These are phyloP conservation scores for Acanthornis magna DNA, from an alignment of 2,797 vertebrate species.

Conservation along the genomic window DNA sequence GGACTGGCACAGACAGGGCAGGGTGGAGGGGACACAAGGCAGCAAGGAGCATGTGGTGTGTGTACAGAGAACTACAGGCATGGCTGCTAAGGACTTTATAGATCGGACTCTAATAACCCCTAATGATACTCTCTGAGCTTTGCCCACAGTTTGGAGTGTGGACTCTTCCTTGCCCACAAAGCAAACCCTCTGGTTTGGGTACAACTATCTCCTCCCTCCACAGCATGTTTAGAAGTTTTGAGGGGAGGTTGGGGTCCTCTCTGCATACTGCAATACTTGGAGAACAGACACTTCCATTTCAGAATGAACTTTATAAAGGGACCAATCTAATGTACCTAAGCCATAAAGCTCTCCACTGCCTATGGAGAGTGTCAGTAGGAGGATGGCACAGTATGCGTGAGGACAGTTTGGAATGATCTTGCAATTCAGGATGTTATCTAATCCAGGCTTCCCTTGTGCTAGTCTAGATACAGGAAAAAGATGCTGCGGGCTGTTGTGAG, in stretches of 20 bases:
- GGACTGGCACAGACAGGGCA: neutral
- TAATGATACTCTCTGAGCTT: neutral
- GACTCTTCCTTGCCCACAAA: neutral
- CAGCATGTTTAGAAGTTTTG: neutral
- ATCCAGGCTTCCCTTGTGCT: neutral
- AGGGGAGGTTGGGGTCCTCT: neutral
- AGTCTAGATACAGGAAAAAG: neutral
- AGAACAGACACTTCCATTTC: neutral
- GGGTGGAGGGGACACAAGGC: neutral
- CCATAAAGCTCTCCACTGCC: neutral
- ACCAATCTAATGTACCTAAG: neutral
- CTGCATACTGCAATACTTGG: neutral
- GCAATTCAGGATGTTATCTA: neutral
- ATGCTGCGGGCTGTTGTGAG: neutral
- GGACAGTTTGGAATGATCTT: neutral
- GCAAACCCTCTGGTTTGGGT: neutral
- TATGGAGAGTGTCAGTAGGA: neutral
- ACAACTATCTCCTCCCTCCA: neutral
- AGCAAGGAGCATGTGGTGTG: neutral
- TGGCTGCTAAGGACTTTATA: neutral
- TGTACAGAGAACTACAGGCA: neutral
- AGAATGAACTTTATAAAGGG: neutral
- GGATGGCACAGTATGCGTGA: neutral
- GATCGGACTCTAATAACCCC: neutral
- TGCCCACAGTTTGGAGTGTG: neutral